Evolutionary conservation across 2,113 vertebrate species (phyloP).

Genomic region (Oreotrochilus melanogaster): DNA sequence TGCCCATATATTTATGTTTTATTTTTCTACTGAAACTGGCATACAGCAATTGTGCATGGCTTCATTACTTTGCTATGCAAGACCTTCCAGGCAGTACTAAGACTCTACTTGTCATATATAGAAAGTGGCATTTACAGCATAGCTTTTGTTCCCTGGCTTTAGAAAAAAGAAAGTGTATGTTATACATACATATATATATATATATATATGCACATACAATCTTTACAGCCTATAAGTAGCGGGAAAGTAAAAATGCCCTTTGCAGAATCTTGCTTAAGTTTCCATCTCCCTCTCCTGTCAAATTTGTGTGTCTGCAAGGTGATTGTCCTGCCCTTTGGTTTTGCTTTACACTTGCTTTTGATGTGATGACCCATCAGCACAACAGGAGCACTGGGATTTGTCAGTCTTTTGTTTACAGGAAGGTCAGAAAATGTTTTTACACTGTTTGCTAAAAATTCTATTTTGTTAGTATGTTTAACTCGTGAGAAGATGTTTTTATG

Average conservation of each 20-base stretch:
- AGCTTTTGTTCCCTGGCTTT: not conserved
- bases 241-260: not conserved
- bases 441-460: not conserved
- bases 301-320: not conserved
- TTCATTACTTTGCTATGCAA: not conserved
- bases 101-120: not conserved
- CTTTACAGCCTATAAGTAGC: not conserved
- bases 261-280: not conserved
- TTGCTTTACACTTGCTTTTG: not conserved
- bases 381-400: not conserved
- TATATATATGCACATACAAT: accelerated
- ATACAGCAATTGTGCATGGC: not conserved
- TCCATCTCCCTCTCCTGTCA: not conserved
- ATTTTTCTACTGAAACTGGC: not conserved
- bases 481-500: not conserved
- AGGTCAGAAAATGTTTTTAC: not conserved
- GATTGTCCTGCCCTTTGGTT: not conserved
- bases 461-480: not conserved
- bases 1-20: not conserved
- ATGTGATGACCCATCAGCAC: not conserved
- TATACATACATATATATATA: not conserved
- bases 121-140: not conserved
- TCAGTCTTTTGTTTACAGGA: not conserved
- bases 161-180: not conserved
- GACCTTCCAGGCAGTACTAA: not conserved